These are phyloP conservation scores for Leptopilina clavipes DNA, from an alignment of 1,140 invertebrate genomes.

Conservation along the genomic window DNA sequence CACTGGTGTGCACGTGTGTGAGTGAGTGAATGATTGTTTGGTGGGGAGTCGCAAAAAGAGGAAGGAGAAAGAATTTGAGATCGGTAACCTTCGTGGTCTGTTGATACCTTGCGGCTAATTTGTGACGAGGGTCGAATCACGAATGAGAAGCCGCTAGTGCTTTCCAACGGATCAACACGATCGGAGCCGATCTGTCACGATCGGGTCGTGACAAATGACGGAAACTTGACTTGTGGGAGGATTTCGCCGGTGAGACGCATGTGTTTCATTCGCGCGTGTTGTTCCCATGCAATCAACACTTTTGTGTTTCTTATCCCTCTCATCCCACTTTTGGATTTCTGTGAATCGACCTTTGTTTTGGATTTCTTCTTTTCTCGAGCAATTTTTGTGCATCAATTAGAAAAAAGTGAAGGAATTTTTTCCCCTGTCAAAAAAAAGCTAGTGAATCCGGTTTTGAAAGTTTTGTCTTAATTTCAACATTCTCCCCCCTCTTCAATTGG, in stretches of 20 bases:
- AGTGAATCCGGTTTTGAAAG: no score
- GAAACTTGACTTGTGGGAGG: slow-evolving; percentile 12
- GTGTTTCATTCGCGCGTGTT: slow-evolving; percentile 32
- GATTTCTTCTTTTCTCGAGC: no score
- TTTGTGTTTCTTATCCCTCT: neutral
- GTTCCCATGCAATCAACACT: slow-evolving; percentile 11
- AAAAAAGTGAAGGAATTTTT: no score
- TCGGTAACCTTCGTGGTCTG: slow-evolving; percentile 23
- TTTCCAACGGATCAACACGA: slow-evolving; percentile 19
- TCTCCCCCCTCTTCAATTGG: no score
- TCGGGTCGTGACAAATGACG: slow-evolving; percentile 21
- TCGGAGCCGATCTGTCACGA: slow-evolving; percentile 32
- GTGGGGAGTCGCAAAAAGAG: neutral
- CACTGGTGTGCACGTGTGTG: neutral
- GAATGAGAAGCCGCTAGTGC: slow-evolving; percentile 8
- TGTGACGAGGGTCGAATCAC: slow-evolving; percentile 20
- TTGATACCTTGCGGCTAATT: slow-evolving; percentile 30
- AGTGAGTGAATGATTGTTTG: neutral
- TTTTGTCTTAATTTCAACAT: no score
- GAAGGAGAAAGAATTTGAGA: slow-evolving; percentile 21
- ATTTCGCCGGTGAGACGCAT: slow-evolving; percentile 25
- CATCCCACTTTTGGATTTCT: neutral
- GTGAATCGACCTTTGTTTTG: neutral
- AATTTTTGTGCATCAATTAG: no score
- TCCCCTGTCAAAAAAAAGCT: no score